A percentile compares a stretch with the other conserved stretches of the same genome.
Conservation (phyloP, 2,888 invertebrate genomes). For the Xanthia icteritia region DNA sequence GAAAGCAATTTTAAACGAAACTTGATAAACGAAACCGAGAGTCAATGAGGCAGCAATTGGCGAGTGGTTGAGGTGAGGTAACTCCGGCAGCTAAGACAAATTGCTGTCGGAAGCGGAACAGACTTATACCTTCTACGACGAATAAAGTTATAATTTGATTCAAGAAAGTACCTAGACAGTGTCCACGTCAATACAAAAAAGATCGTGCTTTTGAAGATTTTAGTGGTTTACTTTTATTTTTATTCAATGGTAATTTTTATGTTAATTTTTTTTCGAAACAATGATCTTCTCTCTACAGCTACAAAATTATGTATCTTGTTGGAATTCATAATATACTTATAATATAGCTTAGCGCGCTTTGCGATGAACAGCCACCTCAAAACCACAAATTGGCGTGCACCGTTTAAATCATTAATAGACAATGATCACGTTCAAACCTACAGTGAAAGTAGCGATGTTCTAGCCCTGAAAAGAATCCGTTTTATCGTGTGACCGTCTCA, state of each 20-base stretch:
- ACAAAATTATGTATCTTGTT: no score
- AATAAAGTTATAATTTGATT: conserved; percentile 2
- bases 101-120: conserved; percentile 31
- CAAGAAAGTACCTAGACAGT: neutral
- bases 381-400: conserved; percentile 45
- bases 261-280: no score
- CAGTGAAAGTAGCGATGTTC: conserved; percentile 76
- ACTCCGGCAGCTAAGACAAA: conserved; percentile 52
- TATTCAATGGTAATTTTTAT: no score
- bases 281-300: no score
- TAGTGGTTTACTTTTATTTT: neutral
- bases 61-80: conserved; percentile 57
- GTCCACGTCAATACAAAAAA: neutral
- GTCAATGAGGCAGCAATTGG: conserved; percentile 73
- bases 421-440: conserved; percentile 62
- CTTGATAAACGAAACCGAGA: conserved; percentile 80
- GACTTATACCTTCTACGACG: neutral
- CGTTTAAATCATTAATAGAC: conserved; percentile 63
- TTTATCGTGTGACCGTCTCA: conserved; percentile 42
- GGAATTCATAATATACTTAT: no score
- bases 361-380: conserved; percentile 26
- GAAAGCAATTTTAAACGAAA: conserved; percentile 75
- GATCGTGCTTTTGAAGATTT: no score
- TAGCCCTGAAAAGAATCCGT: conserved; percentile 45
- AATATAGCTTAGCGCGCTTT: conserved; percentile 5